These are phyloP conservation scores for Amblyjoppa proteus DNA, from an alignment of 2,888 invertebrate species.

Conservation along the genomic window DNA sequence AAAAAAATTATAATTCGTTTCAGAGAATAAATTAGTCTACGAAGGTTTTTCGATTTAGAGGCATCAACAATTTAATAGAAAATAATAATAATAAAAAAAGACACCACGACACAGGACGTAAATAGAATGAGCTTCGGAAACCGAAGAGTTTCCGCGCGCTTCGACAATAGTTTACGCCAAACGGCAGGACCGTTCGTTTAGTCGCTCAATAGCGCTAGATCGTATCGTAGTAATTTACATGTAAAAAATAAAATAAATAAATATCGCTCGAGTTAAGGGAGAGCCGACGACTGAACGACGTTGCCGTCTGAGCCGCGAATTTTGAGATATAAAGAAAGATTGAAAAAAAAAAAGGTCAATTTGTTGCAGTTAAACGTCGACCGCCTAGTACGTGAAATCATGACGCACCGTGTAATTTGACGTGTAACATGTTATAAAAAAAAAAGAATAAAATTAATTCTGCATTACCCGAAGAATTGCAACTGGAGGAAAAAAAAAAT, in stretches of 20 bases:
- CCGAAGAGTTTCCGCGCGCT: slow-evolving; percentile 37
- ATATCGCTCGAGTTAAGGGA: background rate
- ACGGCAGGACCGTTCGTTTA: slow-evolving; percentile 66
- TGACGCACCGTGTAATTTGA: slow-evolving; percentile 54
- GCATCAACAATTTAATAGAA: slow-evolving; percentile 27
- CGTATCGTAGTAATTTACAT: slow-evolving; percentile 32
- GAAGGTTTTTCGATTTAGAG: slow-evolving; percentile 13
- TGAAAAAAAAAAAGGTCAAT: background rate
- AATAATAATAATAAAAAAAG: slow-evolving; percentile 1
- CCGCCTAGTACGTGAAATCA: slow-evolving; percentile 41
- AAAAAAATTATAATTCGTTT: slow-evolving; percentile 29
- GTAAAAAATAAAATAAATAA: slow-evolving; percentile 42
- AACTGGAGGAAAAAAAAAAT: slow-evolving; percentile 1
- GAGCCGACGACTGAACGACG: background rate
- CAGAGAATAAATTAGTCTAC: slow-evolving; percentile 18
- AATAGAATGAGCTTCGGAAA: slow-evolving; percentile 47
- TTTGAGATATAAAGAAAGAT: slow-evolving; percentile 21
- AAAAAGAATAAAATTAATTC: slow-evolving; percentile 10
- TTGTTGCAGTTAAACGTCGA: slow-evolving; percentile 24
- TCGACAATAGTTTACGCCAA: slow-evolving; percentile 56
- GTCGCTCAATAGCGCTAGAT: slow-evolving; percentile 43
- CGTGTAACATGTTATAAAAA: slow-evolving; percentile 57
- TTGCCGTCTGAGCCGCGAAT: slow-evolving; percentile 17
- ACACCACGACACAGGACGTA: slow-evolving; percentile 33
- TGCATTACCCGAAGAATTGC: slow-evolving; percentile 8